These are phyloP conservation scores for Mellivora capensis DNA, from an alignment of 2,113 vertebrate species.

Conservation along the genomic window DNA sequence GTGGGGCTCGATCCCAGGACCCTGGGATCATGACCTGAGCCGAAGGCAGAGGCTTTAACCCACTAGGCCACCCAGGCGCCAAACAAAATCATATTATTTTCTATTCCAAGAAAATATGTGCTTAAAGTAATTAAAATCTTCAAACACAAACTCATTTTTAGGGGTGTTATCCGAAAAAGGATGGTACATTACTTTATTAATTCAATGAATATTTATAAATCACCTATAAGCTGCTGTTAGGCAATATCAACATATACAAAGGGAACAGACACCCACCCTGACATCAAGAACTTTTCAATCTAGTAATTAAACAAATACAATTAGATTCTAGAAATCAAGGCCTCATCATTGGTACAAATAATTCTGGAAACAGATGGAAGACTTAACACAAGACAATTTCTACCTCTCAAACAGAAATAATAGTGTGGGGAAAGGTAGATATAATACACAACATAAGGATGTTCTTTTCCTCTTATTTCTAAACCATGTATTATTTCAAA, in stretches of 20 bases:
- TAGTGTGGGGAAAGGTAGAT: background rate
- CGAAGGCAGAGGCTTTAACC: too few species aligned
- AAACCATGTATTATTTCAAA: background rate
- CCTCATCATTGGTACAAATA: background rate
- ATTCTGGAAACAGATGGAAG: slow-evolving; percentile 49
- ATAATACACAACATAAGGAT: background rate
- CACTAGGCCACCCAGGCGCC: too few species aligned
- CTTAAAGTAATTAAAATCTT: slow-evolving; percentile 14
- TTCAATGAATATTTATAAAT: background rate
- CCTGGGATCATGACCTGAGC: too few species aligned
- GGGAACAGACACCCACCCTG: background rate
- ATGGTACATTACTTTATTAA: background rate
- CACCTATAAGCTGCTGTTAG: background rate
- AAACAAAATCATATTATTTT: background rate
- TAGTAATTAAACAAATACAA: slow-evolving; percentile 2
- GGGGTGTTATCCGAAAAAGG: background rate
- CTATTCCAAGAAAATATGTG: background rate
- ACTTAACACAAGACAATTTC: background rate
- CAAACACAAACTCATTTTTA: background rate
- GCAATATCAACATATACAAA: background rate
- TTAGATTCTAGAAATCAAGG: slow-evolving; percentile 19
- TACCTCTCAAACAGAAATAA: background rate
- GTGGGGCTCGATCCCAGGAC: too few species aligned
- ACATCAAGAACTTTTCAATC: background rate
- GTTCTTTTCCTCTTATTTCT: slow-evolving; percentile 31